phyloP scores from a whole-genome alignment of 2,888 invertebrate genomes.

The Hydropsyche betteni region DNA sequence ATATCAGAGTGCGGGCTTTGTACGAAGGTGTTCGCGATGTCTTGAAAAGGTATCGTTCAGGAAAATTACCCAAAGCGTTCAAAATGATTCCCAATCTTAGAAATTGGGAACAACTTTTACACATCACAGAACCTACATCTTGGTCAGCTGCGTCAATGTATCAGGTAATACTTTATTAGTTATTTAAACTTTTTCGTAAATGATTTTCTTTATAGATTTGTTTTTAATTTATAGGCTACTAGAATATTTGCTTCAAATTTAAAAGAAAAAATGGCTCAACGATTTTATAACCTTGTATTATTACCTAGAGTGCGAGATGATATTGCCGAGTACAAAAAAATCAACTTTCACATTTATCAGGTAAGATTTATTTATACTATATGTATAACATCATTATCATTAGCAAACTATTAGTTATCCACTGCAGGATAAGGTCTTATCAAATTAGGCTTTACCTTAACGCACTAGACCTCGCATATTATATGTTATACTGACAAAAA shows the following conservation, averaged over 20 bases:
- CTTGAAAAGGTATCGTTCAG: slow-evolving; percentile 88
- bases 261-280: slow-evolving; percentile 95
- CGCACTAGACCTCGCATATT: neutral
- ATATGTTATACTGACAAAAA: neutral
- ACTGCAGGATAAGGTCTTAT: no score
- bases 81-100: slow-evolving; percentile 92
- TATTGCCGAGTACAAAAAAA: slow-evolving; percentile 90
- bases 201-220: neutral
- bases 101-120: slow-evolving; percentile 94
- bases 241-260: slow-evolving; percentile 97
- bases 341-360: slow-evolving; percentile 96
- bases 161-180: slow-evolving; percentile 63
- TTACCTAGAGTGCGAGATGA: slow-evolving; percentile 94
- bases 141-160: slow-evolving; percentile 99
- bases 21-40: slow-evolving; percentile 92
- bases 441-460: neutral
- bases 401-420: no score
- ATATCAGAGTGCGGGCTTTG: slow-evolving; percentile 76
- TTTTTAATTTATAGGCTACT: slow-evolving; percentile 70
- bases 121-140: slow-evolving; percentile 87
- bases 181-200: neutral
- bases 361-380: slow-evolving; percentile 15
- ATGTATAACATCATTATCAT: no score
- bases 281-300: slow-evolving; percentile 93
- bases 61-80: slow-evolving; percentile 97